Evolutionary conservation across 2,888 invertebrate genomes (phyloP).

Genomic region (Drosophila falleni): DNA sequence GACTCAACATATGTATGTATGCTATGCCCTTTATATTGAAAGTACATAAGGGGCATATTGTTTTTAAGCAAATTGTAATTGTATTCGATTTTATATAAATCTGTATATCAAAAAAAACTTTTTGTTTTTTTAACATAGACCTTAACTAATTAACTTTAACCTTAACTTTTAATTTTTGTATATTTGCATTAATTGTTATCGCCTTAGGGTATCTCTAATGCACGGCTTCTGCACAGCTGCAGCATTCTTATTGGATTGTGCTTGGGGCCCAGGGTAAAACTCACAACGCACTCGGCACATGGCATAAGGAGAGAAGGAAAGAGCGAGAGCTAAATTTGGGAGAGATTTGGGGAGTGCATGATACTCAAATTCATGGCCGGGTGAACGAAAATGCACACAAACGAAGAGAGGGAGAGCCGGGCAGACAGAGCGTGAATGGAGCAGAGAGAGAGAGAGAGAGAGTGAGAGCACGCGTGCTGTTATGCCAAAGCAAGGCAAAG

Average conservation of each 20-base stretch:
- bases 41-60: background rate
- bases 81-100: background rate
- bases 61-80: background rate
- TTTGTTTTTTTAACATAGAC: too few species aligned
- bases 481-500: conserved; percentile 17
- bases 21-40: conserved; percentile 1
- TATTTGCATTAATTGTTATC: background rate
- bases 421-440: conserved; percentile 7
- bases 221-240: background rate
- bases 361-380: conserved; percentile 48
- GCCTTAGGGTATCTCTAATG: conserved; percentile 14
- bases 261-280: conserved; percentile 35
- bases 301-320: conserved; percentile 25
- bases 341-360: conserved; percentile 45
- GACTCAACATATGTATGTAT: conserved; percentile 7
- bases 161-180: too few species aligned
- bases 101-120: too few species aligned
- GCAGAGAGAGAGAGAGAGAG: conserved; percentile 9
- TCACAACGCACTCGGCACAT: conserved; percentile 18
- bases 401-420: conserved; percentile 7
- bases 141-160: background rate
- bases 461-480: conserved; percentile 30
- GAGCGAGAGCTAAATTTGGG: conserved; percentile 17
- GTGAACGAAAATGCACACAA: conserved; percentile 40
- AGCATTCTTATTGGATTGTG: conserved; percentile 37